Evolutionary conservation across 2,113 vertebrate genomes (phyloP).

Genomic region (Nycticorax nycticorax): DNA sequence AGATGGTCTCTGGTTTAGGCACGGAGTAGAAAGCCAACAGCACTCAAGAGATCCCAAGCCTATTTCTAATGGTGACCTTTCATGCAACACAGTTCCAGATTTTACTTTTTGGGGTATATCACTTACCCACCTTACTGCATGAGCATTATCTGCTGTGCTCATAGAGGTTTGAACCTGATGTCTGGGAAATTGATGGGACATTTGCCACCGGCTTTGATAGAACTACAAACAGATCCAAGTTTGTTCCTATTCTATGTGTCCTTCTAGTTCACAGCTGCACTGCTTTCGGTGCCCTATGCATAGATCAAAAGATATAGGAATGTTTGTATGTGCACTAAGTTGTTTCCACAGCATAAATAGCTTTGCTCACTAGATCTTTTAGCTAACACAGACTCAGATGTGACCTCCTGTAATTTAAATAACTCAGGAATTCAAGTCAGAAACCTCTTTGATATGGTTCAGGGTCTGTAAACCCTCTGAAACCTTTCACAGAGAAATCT

Average conservation of each 20-base stretch:
- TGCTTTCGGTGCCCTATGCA: not conserved
- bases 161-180: not conserved
- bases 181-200: not conserved
- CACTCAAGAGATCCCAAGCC: not conserved
- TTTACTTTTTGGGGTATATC: not conserved
- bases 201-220: not conserved
- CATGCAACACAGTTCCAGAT: not conserved
- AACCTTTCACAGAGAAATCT: not conserved
- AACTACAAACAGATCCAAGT: not conserved
- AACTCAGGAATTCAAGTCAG: not conserved
- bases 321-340: not conserved
- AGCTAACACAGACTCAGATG: not conserved
- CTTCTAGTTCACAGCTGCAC: not conserved
- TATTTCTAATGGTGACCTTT: not conserved
- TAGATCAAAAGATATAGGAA: not conserved
- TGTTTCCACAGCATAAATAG: not conserved
- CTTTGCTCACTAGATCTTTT: not conserved
- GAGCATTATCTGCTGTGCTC: not conserved
- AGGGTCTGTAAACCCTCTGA: not conserved
- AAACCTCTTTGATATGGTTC: not conserved
- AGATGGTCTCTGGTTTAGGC: not conserved
- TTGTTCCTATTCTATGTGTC: not conserved
- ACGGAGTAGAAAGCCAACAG: not conserved
- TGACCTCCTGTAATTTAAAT: slow-evolving; percentile 6
- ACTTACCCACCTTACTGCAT: not conserved